Evolutionary conservation across 2,113 vertebrate species (phyloP).

Genomic region (Rhinolophus sinicus): DNA sequence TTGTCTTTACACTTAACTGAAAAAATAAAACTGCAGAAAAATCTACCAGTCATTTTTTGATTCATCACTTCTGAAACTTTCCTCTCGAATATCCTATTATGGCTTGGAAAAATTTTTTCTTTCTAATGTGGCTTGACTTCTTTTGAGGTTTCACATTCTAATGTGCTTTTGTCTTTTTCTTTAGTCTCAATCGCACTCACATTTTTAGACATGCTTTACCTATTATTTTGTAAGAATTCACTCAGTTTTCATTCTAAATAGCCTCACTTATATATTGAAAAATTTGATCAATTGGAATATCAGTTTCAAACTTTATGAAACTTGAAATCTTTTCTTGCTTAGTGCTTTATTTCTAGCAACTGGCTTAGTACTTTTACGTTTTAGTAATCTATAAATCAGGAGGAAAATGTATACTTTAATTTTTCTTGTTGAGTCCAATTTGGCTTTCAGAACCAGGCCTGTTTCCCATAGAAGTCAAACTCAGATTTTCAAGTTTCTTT

Average conservation of each 20-base stretch:
- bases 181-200: conserved; percentile 2
- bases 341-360: conserved; percentile 44
- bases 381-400: conserved; percentile 56
- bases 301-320: conserved; percentile 60
- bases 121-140: conserved; percentile 7
- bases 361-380: conserved; percentile 10
- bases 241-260: conserved; percentile 52
- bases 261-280: neutral
- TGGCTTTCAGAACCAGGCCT: neutral
- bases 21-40: conserved; percentile 7
- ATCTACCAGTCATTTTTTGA: neutral
- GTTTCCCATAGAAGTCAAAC: conserved; percentile 28
- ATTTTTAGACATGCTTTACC: conserved; percentile 28
- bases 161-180: conserved; percentile 31
- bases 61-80: conserved; percentile 35
- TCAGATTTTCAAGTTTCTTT: conserved; percentile 21
- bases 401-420: conserved; percentile 22
- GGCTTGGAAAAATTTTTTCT: conserved; percentile 33
- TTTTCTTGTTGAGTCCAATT: neutral
- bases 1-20: conserved; percentile 18
- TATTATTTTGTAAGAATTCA: conserved; percentile 47
- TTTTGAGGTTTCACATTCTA: conserved; percentile 50
- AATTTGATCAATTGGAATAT: conserved; percentile 50
- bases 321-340: conserved; percentile 46
- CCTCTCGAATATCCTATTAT: neutral